These are phyloP conservation scores for Gasterosteus aculeatus DNA, from an alignment of 2,113 vertebrate species.

Conservation along the genomic window DNA sequence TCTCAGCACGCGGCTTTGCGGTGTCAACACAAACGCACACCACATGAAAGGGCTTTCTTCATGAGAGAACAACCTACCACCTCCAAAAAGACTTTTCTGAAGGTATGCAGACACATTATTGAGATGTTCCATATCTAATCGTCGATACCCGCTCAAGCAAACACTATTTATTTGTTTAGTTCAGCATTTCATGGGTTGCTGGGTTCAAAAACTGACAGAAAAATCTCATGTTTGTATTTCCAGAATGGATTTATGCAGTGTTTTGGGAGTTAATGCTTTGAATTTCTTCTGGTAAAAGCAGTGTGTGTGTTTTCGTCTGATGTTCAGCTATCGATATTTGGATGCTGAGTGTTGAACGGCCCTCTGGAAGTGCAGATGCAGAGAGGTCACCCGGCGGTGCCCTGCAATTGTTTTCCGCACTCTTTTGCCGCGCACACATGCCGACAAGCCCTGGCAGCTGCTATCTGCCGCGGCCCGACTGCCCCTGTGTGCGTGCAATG, in stretches of 20 bases:
- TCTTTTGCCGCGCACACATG: constrained; percentile 35
- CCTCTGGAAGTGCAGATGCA: constrained; percentile 47
- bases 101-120: not conserved
- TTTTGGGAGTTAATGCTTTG: not conserved
- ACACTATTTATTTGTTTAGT: not conserved
- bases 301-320: not conserved
- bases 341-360: constrained; percentile 47
- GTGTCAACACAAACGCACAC: constrained; percentile 47
- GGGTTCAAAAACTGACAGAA: not conserved
- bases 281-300: not conserved
- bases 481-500: constrained; percentile 2
- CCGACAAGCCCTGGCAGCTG: constrained; percentile 41
- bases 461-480: constrained; percentile 37
- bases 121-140: not conserved
- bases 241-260: not conserved
- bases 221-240: not conserved
- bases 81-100: constrained; percentile 27
- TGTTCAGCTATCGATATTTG: constrained; percentile 27
- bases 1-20: constrained; percentile 48
- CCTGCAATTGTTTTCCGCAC: constrained; percentile 45
- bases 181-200: not conserved
- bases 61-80: constrained; percentile 24
- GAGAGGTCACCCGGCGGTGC: constrained; percentile 47
- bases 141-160: not conserved
- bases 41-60: constrained; percentile 27